A percentile compares a stretch with the other conserved stretches of the same genome.
phyloP scores from a whole-genome alignment of 2,113 vertebrate species.

The Acanthisitta chloris region DNA sequence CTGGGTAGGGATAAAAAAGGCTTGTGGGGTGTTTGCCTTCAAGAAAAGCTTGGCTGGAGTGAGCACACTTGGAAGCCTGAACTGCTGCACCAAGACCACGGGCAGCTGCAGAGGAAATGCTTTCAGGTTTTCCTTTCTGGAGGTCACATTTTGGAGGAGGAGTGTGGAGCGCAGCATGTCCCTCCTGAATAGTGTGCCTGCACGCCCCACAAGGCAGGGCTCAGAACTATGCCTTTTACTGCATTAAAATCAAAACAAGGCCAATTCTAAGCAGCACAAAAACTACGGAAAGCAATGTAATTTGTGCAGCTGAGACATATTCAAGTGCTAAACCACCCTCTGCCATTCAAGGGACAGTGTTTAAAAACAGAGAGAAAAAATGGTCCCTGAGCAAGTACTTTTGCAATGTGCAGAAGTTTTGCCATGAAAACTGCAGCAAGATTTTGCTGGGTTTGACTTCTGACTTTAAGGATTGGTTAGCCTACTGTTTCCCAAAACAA shows the following conservation, averaged over 20 bases:
- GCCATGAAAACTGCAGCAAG: not conserved
- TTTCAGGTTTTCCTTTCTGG: not conserved
- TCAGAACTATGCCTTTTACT: not conserved
- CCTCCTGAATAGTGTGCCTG: not conserved
- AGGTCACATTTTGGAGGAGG: not conserved
- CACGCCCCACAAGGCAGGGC: not conserved
- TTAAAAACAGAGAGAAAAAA: not conserved
- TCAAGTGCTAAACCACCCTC: not conserved
- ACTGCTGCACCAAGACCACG: rapidly evolving
- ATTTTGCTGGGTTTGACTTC: conserved; percentile 3
- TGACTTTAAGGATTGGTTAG: not conserved
- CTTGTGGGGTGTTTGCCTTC: not conserved
- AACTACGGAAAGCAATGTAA: not conserved
- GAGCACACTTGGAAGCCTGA: not conserved
- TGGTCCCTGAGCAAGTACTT: not conserved
- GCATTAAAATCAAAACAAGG: not conserved
- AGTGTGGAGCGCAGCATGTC: not conserved
- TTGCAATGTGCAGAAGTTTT: not conserved
- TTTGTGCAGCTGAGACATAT: not conserved
- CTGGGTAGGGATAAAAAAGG: too few relatives aligned
- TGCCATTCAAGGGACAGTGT: not conserved
- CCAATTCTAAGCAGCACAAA: rapidly evolving
- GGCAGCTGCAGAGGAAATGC: not conserved
- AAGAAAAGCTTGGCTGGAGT: not conserved
- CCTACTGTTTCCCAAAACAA: not conserved